Conservation (phyloP, 2,797 vertebrate species). For the Sebastes wilsoni region DNA sequence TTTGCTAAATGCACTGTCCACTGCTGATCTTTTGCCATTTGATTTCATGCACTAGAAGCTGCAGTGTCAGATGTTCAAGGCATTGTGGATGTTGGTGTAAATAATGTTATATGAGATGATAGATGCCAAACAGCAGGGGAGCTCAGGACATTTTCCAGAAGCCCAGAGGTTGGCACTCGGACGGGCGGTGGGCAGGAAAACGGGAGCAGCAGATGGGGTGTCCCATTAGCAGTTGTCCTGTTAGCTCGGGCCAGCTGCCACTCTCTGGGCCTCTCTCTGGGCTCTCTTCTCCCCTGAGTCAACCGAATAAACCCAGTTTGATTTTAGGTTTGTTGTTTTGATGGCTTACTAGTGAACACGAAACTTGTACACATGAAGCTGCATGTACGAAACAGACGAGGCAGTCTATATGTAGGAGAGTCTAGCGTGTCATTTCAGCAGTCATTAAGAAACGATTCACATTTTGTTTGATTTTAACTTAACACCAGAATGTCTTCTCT, state of each 20-base stretch:
- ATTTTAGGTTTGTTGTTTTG: slow-evolving; percentile 36
- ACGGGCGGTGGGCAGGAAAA: slow-evolving; percentile 48
- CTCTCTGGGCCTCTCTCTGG: slow-evolving; percentile 66
- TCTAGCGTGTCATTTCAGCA: neutral
- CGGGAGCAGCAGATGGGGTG: slow-evolving; percentile 72
- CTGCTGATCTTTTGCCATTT: slow-evolving; percentile 12
- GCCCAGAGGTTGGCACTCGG: slow-evolving; percentile 61
- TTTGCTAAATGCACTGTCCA: neutral
- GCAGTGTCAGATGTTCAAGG: slow-evolving; percentile 22
- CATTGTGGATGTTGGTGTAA: slow-evolving; percentile 36
- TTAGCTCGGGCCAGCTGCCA: slow-evolving; percentile 74
- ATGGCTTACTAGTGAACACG: slow-evolving; percentile 2
- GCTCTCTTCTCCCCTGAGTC: slow-evolving; percentile 52
- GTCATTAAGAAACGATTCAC: neutral
- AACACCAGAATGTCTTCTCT: neutral
- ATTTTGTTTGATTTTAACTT: neutral
- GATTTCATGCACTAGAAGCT: slow-evolving; percentile 43
- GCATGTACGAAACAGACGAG: neutral
- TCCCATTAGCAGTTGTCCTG: slow-evolving; percentile 75
- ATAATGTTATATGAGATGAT: slow-evolving; percentile 51
- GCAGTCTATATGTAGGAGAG: neutral
- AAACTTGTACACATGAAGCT: slow-evolving; percentile 3
- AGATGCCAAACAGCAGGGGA: slow-evolving; percentile 43
- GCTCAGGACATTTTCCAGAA: slow-evolving; percentile 54
- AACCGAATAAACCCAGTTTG: slow-evolving; percentile 44